These are phyloP conservation scores for Australoheros scitulus DNA, from an alignment of 2,113 vertebrate species.

Conservation along the genomic window DNA sequence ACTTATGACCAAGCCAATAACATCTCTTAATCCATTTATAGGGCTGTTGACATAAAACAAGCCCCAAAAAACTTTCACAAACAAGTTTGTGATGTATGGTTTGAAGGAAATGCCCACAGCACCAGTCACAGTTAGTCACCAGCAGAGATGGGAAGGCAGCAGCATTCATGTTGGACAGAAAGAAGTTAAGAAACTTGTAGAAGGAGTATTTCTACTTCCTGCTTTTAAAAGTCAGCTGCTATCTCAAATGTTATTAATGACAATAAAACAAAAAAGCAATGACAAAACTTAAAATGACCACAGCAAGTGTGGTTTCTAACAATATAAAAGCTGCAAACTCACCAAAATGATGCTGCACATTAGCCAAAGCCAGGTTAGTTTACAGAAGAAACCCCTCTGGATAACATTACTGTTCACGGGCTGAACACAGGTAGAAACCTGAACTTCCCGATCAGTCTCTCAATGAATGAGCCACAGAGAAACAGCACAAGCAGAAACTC, in stretches of 20 bases:
- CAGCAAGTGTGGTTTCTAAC: background rate
- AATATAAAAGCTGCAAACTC: background rate
- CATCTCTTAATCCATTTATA: conserved; percentile 30
- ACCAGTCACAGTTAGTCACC: conserved; percentile 63
- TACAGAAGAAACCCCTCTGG: background rate
- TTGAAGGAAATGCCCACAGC: conserved; percentile 61
- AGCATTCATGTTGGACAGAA: conserved; percentile 44
- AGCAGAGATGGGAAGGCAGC: background rate
- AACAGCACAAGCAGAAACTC: background rate
- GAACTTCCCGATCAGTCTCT: background rate
- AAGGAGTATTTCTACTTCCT: background rate
- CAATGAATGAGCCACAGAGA: background rate
- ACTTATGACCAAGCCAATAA: conserved; percentile 45
- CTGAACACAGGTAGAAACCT: background rate
- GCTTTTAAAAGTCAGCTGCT: background rate
- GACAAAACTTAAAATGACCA: background rate
- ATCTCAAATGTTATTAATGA: background rate
- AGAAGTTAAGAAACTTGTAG: conserved; percentile 42
- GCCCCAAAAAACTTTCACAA: conserved; percentile 34
- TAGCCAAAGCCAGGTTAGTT: background rate
- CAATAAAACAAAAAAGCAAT: background rate
- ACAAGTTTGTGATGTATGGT: conserved; percentile 17
- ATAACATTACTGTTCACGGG: conserved; percentile 10
- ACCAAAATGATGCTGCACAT: background rate
- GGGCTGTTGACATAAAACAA: conserved; percentile 19